Base-by-base conservation (phyloP, 2,113 vertebrate species). In the Eleginops maclovinus region DNA sequence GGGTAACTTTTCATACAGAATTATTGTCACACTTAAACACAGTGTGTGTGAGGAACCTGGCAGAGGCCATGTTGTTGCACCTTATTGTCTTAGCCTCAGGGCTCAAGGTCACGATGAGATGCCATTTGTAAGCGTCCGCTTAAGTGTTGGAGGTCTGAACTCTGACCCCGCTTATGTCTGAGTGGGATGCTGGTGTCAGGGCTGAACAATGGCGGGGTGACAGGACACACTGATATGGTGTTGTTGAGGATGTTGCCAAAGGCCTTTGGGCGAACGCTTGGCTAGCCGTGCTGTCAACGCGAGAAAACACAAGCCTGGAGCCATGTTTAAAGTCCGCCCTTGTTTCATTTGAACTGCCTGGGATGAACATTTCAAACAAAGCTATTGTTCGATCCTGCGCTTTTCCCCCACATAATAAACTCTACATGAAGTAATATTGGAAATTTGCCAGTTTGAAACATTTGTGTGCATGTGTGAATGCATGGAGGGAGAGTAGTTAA, bases 141-240 rank as follows among this genome's bases (percentile, higher is more conserved):
- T 68, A 43, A 80, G 87, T 82, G 87, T 78, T 65, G 66, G 65
- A 74, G 90, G 84, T 76, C 75, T 26, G 92, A 90, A 69, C 89
- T 89, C 77, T 90, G 91, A 93, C 91, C 89, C 82, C 11, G 47
- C 81, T 69, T 79, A 69, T 90, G 86, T 93, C 82, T 82, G 83
- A 79, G 85, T 71, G 63, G 83, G 91, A 74, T 82, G 87, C 81
- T 54, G 82, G 87, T 90, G 87, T 93, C 90, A 89, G 60, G 0
- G 13, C 8, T 11, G 73, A 88, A 94, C 91, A 93, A 92, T 87
- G 70, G 71, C 26, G 9, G 74, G 64, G 84, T 77, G 81, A 91
- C 82, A 54, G 63, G 53, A 49, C 24, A 67, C 69, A 66, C 80
- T 55, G 87, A 85, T 82, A 58, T 3, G 75, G 36, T 60, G 62